Percentiles rank a stretch among this genome's conserved stretches.
Evolutionary conservation across 2,797 vertebrate species (phyloP).

Genomic region (Danio kyathit): DNA sequence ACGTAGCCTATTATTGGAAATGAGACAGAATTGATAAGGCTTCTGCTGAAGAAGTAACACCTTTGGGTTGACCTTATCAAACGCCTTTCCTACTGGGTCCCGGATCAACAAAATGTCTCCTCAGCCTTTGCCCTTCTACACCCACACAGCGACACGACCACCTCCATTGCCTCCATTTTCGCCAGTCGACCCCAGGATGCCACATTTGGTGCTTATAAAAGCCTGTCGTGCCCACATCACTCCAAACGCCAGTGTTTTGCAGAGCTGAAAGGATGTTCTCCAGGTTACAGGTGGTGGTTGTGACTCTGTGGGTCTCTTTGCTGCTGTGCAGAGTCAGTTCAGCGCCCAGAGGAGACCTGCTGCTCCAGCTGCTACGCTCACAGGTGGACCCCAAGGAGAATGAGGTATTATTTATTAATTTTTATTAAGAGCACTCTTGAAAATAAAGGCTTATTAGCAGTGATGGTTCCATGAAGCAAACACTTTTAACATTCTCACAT

Average conservation of each 20-base stretch:
- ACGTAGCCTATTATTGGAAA: background rate
- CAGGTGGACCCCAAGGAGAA: conserved; percentile 59
- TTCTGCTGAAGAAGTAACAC: conserved; percentile 32
- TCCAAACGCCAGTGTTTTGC: background rate
- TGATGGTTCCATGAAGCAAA: no score
- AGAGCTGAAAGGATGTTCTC: conserved; percentile 62
- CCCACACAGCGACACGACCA: conserved; percentile 40
- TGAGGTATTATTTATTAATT: conserved; percentile 56
- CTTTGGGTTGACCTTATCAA: conserved; percentile 57
- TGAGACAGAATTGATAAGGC: background rate
- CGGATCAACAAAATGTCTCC: conserved; percentile 30
- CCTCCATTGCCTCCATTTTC: conserved; percentile 39
- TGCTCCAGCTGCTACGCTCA: conserved; percentile 62
- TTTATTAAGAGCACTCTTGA: no score
- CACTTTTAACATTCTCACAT: no score
- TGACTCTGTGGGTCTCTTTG: conserved; percentile 64
- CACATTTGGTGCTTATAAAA: conserved; percentile 67
- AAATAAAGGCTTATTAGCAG: no score
- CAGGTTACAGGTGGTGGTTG: conserved; percentile 68
- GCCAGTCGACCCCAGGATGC: conserved; percentile 24
- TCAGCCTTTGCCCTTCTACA: conserved; percentile 23
- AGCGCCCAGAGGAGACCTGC: conserved; percentile 63
- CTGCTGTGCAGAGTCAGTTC: conserved; percentile 65
- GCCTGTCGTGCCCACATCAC: background rate
- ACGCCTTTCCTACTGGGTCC: conserved; percentile 52